These are phyloP conservation scores for Danaus melanippus DNA, from an alignment of 1,140 invertebrate species.

Conservation along the genomic window DNA sequence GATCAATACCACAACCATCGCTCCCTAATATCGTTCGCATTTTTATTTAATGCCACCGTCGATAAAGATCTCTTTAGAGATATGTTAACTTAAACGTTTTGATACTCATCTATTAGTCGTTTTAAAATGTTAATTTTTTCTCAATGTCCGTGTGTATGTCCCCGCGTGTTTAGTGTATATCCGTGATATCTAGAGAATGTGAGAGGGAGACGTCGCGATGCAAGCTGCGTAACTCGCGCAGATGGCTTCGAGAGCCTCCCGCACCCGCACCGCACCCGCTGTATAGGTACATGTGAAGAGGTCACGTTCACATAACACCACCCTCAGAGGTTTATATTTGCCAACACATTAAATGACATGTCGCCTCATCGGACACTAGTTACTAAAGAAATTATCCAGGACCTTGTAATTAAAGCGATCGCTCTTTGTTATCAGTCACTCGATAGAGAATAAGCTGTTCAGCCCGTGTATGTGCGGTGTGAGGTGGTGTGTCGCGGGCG, in stretches of 20 bases:
- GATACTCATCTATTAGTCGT: neutral
- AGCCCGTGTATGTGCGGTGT: constrained; percentile 18
- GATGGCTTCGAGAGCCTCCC: constrained; percentile 21
- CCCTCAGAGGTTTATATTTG: too few relatives aligned
- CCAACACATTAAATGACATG: too few relatives aligned
- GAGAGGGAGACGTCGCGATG: constrained; percentile 17
- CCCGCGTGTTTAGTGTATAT: too few relatives aligned
- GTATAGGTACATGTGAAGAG: too few relatives aligned
- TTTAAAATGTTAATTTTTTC: neutral
- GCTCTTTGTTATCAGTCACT: neutral
- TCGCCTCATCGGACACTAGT: too few relatives aligned
- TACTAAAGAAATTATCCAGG: too few relatives aligned
- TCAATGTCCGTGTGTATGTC: too few relatives aligned
- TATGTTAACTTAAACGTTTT: neutral
- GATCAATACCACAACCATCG: too few relatives aligned
- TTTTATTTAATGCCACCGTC: constrained; percentile 1
- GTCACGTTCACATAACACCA: too few relatives aligned
- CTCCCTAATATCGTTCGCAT: constrained; percentile 1
- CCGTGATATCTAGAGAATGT: constrained; percentile 14
- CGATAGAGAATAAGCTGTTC: neutral
- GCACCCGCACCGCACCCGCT: constrained; percentile 12
- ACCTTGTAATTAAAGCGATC: too few relatives aligned
- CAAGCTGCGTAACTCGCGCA: constrained; percentile 31
- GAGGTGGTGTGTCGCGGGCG: constrained; percentile 30
- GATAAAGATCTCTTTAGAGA: neutral